Base-by-base conservation (phyloP, 2,888 invertebrate species). In the Zygaena filipendulae region DNA sequence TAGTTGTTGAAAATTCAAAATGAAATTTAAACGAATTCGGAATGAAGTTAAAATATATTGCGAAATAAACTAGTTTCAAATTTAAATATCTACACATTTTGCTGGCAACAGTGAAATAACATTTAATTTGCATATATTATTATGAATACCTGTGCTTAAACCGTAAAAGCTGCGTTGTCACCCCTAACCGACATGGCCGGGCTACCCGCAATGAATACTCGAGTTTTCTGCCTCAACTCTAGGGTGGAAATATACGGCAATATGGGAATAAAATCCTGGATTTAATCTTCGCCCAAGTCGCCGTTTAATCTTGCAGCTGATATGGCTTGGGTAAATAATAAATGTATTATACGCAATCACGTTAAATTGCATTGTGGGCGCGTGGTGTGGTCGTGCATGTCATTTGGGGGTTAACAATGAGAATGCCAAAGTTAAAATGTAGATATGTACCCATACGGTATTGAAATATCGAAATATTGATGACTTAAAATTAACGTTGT, bases 191-290 rank as follows among this genome's bases (percentile, higher is more conserved):
- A 44, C 52, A 47, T 52, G 52, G 49, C 52, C 52, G 49, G 66
- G 67, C 66, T 63, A 60, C 61, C 69, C 69, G 68, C 71, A 70
- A 72, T 70, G 72, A 72, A 72, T 71, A 70, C 72, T 66, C 63
- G 61, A 72, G 70, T 69, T 69, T 66, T 63, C 64, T 50, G 51
- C 59, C 64, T 63, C 60, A 66, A 63, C 59, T 56, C 59, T 54
- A 53, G 68, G 64, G 67, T 61, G 64, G 61, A 63, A 70, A 67
- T 52, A 54, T 64, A 61, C 64, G 49, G 67, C 61, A 69, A 66
- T 72, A 72, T 70, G 61, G 64, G 66, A 70, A 72, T 72, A 72
- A 74, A 75, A 72, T 67, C 64, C 71, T 50, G 67, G 69, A 69
- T 72, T 77, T 74, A 75, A 75, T 75, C 74, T 75, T 60, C 61